Base-by-base conservation (phyloP, 2,797 vertebrate species). In the Mycteria americana region DNA sequence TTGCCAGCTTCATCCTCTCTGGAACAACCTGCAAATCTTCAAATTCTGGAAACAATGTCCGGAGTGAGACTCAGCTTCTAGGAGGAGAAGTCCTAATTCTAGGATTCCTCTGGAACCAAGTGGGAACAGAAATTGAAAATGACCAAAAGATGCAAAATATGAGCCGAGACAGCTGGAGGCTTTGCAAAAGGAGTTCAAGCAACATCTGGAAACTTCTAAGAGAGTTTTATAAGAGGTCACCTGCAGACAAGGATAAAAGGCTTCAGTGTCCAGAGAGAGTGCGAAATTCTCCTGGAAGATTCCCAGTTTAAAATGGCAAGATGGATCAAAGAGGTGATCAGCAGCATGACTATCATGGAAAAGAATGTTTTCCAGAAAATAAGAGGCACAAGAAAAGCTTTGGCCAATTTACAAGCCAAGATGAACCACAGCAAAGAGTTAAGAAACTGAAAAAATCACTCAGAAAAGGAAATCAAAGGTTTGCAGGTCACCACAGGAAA, bases 121-220 rank as follows among this genome's bases (percentile, higher is more conserved):
- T 11, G 67, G 67, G 78, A 95, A 74, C 5, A 11, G 95, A 92
- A 91, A 85, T 64, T 2, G 4, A 89, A 89, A 85, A 95, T 82
- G 45, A 91, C 89, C 81, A 45, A 92, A 88, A 84, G 83, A 89
- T 69, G 73, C 67, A 89, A 85, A 96, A 87, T 70, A 64, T 80
- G 77, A 97, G 53, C 84, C 0, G 13, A 91, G 46, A 83, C 93
- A 96, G 93, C 92, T 95, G 95, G 95, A 93, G 81, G 54, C 64
- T 75, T 86, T 85, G 70, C 84, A 89, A 65, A 91, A 73, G 13
- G 70, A 92, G 67, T 92, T 96, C 88, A 80, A 56, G 79, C 56
- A 89, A 96, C 95, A 97, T 97, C 93, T 96, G 95, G 93, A 93
- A 93, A 79, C 91, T 93, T 95, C 85, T 95, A 56, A 90, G 50